Conservation (phyloP, 2,888 invertebrate species). For the Athetis lepigone region DNA sequence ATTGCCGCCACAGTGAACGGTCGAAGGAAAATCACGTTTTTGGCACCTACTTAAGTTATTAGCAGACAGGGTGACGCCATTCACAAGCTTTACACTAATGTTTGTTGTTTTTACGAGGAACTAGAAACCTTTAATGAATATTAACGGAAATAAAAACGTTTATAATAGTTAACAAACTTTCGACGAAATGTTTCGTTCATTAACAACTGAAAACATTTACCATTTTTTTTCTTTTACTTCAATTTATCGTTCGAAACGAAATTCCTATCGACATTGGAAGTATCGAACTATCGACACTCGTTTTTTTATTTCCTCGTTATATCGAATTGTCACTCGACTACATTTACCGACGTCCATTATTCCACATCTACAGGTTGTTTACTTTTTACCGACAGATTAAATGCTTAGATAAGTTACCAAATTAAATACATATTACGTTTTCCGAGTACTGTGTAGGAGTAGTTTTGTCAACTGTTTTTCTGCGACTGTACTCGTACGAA, state of each 20-base stretch:
- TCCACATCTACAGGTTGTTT: constrained; percentile 37
- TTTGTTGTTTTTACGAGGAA: neutral
- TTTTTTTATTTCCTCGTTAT: constrained; percentile 21
- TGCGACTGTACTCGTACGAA: neutral
- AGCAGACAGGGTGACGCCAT: neutral
- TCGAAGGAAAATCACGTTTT: neutral
- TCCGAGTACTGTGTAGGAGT: neutral
- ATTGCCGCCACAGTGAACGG: neutral
- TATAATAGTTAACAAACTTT: constrained; percentile 1
- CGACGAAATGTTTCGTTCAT: constrained; percentile 11
- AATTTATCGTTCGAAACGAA: constrained; percentile 23
- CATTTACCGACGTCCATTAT: constrained; percentile 9
- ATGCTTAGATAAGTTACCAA: constrained; percentile 30
- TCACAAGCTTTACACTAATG: neutral
- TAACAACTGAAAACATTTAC: constrained; percentile 32
- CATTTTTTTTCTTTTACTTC: constrained; percentile 14
- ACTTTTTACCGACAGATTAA: constrained; percentile 29
- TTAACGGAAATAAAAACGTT: constrained; percentile 10
- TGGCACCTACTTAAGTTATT: neutral
- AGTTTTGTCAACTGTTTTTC: constrained; percentile 1
- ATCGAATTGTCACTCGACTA: constrained; percentile 17
- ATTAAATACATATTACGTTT: constrained; percentile 10
- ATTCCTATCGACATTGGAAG: neutral
- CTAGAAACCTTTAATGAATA: constrained; percentile 11
- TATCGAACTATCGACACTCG: neutral